Evolutionary conservation across 2,113 vertebrate species (phyloP).

Genomic region (Gnathonemus echidnorhynchus): DNA sequence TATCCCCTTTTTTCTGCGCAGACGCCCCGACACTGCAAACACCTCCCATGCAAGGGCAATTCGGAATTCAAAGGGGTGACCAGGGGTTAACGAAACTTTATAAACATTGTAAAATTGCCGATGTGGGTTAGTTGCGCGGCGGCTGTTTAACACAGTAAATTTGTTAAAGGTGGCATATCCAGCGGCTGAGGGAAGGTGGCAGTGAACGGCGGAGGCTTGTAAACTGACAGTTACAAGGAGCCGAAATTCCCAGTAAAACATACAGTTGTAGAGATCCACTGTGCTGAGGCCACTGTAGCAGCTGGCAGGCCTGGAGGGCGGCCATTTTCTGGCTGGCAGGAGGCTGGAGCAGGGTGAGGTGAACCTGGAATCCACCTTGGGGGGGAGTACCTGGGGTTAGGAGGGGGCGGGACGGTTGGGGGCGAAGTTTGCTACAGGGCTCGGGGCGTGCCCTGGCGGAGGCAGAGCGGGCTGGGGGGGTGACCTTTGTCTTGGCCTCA

Average conservation of each 20-base stretch:
- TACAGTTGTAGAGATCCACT: neutral
- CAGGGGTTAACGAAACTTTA: neutral
- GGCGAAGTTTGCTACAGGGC: neutral
- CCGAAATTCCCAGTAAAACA: neutral
- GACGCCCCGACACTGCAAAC: neutral
- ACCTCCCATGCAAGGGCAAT: neutral
- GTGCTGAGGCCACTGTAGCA: neutral
- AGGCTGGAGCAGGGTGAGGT: neutral
- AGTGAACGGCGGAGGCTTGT: neutral
- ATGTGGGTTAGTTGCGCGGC: neutral
- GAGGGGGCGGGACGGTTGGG: neutral
- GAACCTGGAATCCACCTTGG: neutral
- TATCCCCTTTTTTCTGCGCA: neutral
- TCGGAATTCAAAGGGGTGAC: neutral
- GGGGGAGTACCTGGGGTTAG: neutral
- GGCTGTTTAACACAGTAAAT: neutral
- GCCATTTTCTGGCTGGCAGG: neutral
- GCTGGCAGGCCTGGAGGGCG: neutral
- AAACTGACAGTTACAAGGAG: neutral
- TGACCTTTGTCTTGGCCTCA: slow-evolving; percentile 27
- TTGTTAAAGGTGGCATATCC: neutral
- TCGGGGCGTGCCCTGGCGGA: neutral
- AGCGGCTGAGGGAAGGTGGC: neutral
- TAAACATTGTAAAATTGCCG: neutral
- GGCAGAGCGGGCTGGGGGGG: slow-evolving; percentile 20